Conservation (phyloP, 2,113 vertebrate species). For the Planiliza haematocheilus region DNA sequence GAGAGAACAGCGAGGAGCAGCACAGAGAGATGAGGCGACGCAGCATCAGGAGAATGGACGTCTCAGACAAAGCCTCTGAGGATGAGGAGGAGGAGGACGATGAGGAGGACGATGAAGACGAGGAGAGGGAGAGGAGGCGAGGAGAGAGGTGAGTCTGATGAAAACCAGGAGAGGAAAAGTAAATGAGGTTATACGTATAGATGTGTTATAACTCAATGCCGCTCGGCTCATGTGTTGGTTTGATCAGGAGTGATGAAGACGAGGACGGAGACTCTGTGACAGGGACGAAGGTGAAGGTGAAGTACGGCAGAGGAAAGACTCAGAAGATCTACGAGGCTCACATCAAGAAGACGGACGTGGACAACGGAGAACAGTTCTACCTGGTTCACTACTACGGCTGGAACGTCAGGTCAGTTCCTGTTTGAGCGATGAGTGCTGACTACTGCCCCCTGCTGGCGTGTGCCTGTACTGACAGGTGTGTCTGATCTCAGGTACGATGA, state of each 20-base stretch:
- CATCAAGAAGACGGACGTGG: slow-evolving; percentile 96
- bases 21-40: slow-evolving; percentile 76
- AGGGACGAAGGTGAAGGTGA: slow-evolving; percentile 97
- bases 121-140: slow-evolving; percentile 84
- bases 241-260: slow-evolving; percentile 88
- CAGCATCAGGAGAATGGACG: slow-evolving; percentile 86
- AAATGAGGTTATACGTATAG: too few species aligned
- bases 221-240: slow-evolving; percentile 12
- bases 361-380: slow-evolving; percentile 94
- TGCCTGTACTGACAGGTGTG: slow-evolving; percentile 12
- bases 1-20: slow-evolving; percentile 84
- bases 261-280: slow-evolving; percentile 89
- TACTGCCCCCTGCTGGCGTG: background rate
- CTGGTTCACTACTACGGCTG: slow-evolving; percentile 99
- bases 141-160: slow-evolving; percentile 52
- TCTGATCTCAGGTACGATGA: slow-evolving; percentile 90
- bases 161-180: too few species aligned
- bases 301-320: slow-evolving; percentile 96
- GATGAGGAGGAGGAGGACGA: slow-evolving; percentile 85
- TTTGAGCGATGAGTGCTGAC: background rate
- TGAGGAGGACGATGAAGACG: slow-evolving; percentile 89
- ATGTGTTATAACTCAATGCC: too few species aligned
- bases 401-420: slow-evolving; percentile 95
- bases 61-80: slow-evolving; percentile 93
- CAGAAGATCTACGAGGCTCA: slow-evolving; percentile 99